Evolutionary conservation across 2,888 invertebrate genomes (phyloP), one percentile per base, ranked within the genome.

Genomic region (Apamea monoglypha): DNA sequence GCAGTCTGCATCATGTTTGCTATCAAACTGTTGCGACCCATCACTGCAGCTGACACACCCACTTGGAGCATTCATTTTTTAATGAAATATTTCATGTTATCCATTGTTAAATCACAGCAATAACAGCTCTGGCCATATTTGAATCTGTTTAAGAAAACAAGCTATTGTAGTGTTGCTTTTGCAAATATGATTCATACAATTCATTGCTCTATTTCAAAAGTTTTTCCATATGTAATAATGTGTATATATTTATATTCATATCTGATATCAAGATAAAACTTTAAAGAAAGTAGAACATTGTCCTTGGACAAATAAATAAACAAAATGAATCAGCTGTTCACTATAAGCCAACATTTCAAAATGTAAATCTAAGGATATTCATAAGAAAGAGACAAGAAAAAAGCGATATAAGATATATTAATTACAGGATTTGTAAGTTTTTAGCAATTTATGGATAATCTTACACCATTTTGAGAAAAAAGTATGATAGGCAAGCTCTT

Each of bases 21-120:
- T 90, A 79, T 96, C 96, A 91, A 94, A 95, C 84, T 95, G 94
- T 90, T 96, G 96, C 50, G 96, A 96, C 81, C 94, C 96, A 91
- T 96, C 95, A 86, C 94, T 95, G 90, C 97, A 96, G 91, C 93
- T 95, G 67, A 96, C 96, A 93, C 96, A 96, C 81, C 96, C 96
- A 92, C 95, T 95, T 89, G 94, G 96, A 87, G 93, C 94, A 94
- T 96, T 96, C 96, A 97, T 97, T 94, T 91, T 95, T 91, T 92
- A 61, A 82, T 86, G 47, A 86, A 83, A 80, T 85, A 81, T 81
- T 78, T 91, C 81, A 92, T 89, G 78, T 89, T 88, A 88, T 85
- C 92, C 94, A 94, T 93, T 89, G 86, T 92, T 87, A 88, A 86
- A 90, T 78, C 70, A 81, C 81, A 83, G 53, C 78, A 80, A 61